A percentile compares a stretch with the other conserved stretches of the same genome.
These are phyloP conservation scores for Sebastes minor DNA, from an alignment of 2,797 vertebrate genomes.

Conservation along the genomic window DNA sequence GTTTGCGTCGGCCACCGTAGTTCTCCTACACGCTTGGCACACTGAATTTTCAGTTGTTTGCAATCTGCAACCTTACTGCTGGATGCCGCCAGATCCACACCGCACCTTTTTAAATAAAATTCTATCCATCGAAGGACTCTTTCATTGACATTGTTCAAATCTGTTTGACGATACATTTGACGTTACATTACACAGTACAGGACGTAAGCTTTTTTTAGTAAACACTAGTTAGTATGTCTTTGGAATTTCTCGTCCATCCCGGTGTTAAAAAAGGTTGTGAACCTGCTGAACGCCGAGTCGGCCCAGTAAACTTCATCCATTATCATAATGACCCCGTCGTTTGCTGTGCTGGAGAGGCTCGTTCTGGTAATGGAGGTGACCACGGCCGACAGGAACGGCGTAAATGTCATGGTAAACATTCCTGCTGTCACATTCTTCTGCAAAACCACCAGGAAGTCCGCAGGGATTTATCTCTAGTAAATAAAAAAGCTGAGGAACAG, in stretches of 20 bases:
- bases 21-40: too few relatives aligned
- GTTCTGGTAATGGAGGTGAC: slow-evolving; percentile 48
- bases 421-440: slow-evolving; percentile 63
- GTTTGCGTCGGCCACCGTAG: too few relatives aligned
- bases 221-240: slow-evolving; percentile 32
- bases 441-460: slow-evolving; percentile 42
- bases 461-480: slow-evolving; percentile 53
- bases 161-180: not conserved
- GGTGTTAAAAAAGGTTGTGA: slow-evolving; percentile 55
- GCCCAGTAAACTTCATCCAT: slow-evolving; percentile 59
- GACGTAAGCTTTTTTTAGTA: not conserved
- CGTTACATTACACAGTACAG: not conserved
- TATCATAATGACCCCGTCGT: slow-evolving; percentile 55
- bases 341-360: slow-evolving; percentile 34
- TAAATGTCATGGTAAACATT: slow-evolving; percentile 65
- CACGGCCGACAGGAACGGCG: slow-evolving; percentile 36
- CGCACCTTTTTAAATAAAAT: not conserved
- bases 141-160: not conserved
- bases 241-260: slow-evolving; percentile 53
- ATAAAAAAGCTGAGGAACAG: slow-evolving; percentile 46
- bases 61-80: not conserved
- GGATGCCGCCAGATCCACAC: fast-evolving
- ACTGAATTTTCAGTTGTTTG: not conserved
- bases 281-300: slow-evolving; percentile 47
- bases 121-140: not conserved